A percentile compares a stretch with the other conserved stretches of the same genome.
These are phyloP conservation scores for Tiphia femorata DNA, from an alignment of 2,888 invertebrate species.

Conservation along the genomic window DNA sequence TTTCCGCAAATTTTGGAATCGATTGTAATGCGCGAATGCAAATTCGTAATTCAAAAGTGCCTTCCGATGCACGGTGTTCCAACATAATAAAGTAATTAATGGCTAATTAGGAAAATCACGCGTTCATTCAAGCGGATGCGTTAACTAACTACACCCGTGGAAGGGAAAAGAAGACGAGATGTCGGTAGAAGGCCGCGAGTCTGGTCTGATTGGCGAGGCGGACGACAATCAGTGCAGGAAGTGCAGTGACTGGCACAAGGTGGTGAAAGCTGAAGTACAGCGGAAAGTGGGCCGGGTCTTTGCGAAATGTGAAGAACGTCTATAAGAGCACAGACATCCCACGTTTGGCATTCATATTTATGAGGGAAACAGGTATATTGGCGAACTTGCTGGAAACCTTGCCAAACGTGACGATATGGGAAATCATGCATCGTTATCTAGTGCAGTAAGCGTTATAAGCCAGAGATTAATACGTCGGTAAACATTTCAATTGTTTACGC, in stretches of 20 bases:
- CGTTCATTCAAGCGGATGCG: slow-evolving; percentile 8
- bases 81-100: slow-evolving; percentile 41
- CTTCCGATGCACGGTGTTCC: no score
- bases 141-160: slow-evolving; percentile 9
- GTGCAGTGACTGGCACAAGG: slow-evolving; percentile 65
- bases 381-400: no score
- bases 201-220: slow-evolving; percentile 34
- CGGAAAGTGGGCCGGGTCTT: slow-evolving; percentile 60
- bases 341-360: slow-evolving; percentile 50
- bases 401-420: no score
- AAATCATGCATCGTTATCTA: no score
- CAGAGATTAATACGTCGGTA: no score
- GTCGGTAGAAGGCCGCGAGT: slow-evolving; percentile 19
- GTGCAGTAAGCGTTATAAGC: no score
- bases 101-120: slow-evolving; percentile 32
- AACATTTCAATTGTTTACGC: no score
- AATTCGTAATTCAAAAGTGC: no score
- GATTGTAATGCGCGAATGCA: no score
- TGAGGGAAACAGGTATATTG: slow-evolving; percentile 12
- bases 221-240: slow-evolving; percentile 67
- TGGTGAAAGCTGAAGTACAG: slow-evolving; percentile 61
- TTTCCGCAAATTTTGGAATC: no score
- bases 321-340: slow-evolving; percentile 47
- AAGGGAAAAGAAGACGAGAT: slow-evolving; percentile 9
- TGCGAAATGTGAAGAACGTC: slow-evolving; percentile 42